These are phyloP conservation scores for Latrodectus hesperus DNA, from an alignment of 2,888 invertebrate genomes.

Conservation along the genomic window DNA sequence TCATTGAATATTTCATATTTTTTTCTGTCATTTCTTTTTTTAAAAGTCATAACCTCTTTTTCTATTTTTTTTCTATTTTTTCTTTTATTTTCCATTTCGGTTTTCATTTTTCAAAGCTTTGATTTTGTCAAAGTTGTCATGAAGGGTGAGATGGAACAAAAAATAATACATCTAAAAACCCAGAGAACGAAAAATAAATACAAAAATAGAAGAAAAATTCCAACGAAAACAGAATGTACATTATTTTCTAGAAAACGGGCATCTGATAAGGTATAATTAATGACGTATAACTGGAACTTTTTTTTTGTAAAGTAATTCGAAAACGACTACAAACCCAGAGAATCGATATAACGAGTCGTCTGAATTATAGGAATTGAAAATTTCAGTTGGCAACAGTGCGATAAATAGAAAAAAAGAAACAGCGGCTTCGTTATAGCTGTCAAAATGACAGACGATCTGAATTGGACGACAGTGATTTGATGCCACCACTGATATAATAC, in stretches of 20 bases:
- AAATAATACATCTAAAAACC: not conserved
- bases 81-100: not conserved
- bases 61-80: no score
- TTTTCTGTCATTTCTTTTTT: not conserved
- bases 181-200: constrained; percentile 11
- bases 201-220: constrained; percentile 11
- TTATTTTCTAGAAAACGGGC: constrained; percentile 40
- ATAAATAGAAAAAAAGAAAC: not conserved
- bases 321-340: constrained; percentile 17
- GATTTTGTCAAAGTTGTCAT: not conserved
- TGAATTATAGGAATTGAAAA: constrained; percentile 65
- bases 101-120: not conserved
- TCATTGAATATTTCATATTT: not conserved
- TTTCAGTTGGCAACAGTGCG: constrained; percentile 17
- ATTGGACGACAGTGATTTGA: constrained; percentile 25
- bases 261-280: constrained; percentile 64
- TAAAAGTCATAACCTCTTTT: no score
- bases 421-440: constrained; percentile 48
- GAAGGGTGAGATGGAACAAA: not conserved
- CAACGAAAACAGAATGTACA: constrained; percentile 37
- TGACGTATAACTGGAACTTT: constrained; percentile 42
- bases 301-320: constrained; percentile 1
- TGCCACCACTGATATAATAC: constrained; percentile 47
- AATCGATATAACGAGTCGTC: constrained; percentile 46
- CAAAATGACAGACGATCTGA: constrained; percentile 53